phyloP scores from a whole-genome alignment of 2,797 vertebrate species.

The Hippoglossus hippoglossus region DNA sequence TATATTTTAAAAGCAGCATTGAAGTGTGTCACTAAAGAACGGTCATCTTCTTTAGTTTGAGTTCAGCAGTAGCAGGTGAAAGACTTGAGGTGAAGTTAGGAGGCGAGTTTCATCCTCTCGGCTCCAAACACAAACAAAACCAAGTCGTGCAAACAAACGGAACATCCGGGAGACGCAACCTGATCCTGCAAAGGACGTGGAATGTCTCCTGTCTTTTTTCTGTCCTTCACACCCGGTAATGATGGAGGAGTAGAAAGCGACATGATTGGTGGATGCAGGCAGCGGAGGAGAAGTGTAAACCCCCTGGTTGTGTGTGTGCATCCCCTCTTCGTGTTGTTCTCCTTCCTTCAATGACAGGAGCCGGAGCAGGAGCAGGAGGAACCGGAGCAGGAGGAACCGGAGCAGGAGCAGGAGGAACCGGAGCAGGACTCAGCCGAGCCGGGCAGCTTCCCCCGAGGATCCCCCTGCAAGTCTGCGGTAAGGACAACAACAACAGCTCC shows the following conservation, averaged over 20 bases:
- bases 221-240: constrained; percentile 75
- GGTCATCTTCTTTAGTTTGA: too few relatives aligned
- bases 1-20: too few relatives aligned
- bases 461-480: constrained; percentile 65
- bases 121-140: constrained; percentile 3
- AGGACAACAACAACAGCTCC: constrained; percentile 36
- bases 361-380: neutral
- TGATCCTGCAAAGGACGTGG: constrained; percentile 83
- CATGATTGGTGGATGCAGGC: constrained; percentile 83
- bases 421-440: constrained; percentile 12
- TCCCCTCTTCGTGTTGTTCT: constrained; percentile 36
- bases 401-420: neutral
- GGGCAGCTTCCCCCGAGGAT: constrained; percentile 44
- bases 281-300: constrained; percentile 78
- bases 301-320: constrained; percentile 45
- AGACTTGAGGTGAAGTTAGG: too few relatives aligned
- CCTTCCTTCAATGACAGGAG: constrained; percentile 53
- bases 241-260: constrained; percentile 80
- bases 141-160: constrained; percentile 60
- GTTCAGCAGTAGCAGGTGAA: too few relatives aligned
- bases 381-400: too few relatives aligned
- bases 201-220: constrained; percentile 77
- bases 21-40: too few relatives aligned
- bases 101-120: too few relatives aligned
- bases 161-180: constrained; percentile 88